phyloP scores from a whole-genome alignment of 2,113 vertebrate genomes.

The Alethe castanea region DNA sequence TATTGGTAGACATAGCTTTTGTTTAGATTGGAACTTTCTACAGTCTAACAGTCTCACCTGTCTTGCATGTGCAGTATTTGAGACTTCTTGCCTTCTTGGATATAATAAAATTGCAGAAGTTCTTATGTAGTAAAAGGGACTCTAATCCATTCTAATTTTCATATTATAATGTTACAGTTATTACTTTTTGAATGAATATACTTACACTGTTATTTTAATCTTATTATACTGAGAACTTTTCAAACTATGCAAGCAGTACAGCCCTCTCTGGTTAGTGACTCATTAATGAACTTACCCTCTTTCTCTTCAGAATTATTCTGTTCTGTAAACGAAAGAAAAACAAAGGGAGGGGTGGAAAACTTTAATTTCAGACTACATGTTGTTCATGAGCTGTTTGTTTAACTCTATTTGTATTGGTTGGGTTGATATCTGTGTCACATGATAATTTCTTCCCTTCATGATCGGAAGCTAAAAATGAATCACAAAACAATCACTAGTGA shows the following conservation, averaged over 20 bases:
- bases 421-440: conserved; percentile 27
- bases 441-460: not conserved
- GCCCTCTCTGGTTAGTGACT: conserved; percentile 12
- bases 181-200: not conserved
- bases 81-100: not conserved
- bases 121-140: not conserved
- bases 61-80: not conserved
- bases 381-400: conserved; percentile 38
- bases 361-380: conserved; percentile 32
- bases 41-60: not conserved
- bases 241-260: not conserved
- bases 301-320: conserved; percentile 2
- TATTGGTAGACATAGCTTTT: not conserved
- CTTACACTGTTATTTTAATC: not conserved
- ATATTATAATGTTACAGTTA: not conserved
- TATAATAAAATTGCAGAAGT: not conserved
- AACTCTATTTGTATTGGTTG: conserved; percentile 52
- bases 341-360: conserved; percentile 42
- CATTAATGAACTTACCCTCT: not conserved
- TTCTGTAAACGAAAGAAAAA: not conserved
- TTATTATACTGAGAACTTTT: not conserved
- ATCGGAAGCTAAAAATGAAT: conserved; percentile 32
- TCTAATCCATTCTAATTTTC: not conserved
- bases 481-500: conserved; percentile 14
- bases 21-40: not conserved